Evolutionary conservation across 53 echinoderm and acorn worm species (phyloP).

Genomic region (Echinometra lucunter): DNA sequence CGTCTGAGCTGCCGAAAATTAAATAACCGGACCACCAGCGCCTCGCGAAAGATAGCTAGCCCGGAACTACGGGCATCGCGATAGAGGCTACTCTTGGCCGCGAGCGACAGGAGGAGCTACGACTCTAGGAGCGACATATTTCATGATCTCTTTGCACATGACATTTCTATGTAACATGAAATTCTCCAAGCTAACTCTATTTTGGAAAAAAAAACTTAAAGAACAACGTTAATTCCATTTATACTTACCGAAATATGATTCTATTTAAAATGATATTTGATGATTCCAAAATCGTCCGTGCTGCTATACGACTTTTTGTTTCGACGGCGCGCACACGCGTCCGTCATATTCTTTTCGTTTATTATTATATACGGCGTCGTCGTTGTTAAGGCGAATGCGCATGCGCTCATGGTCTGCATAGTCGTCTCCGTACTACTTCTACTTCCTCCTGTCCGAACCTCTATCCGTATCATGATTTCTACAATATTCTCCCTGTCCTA

Average conservation of each 20-base stretch:
- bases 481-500: too few relatives aligned
- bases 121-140: too few relatives aligned
- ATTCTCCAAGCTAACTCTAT: neutral
- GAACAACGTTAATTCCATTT: neutral
- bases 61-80: neutral
- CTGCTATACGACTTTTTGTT: neutral
- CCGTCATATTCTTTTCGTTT: constrained; percentile 14
- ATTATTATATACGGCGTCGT: constrained; percentile 24
- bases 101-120: neutral
- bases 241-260: constrained; percentile 34
- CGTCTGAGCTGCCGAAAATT: neutral
- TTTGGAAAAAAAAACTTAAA: neutral
- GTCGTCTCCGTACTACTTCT: too few relatives aligned
- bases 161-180: neutral
- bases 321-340: constrained; percentile 45
- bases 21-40: neutral
- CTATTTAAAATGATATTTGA: neutral
- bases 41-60: neutral
- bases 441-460: too few relatives aligned
- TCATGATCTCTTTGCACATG: neutral
- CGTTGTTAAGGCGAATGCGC: constrained; percentile 66
- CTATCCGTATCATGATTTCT: too few relatives aligned
- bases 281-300: neutral
- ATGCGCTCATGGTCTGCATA: constrained; percentile 11
- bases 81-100: too few relatives aligned